Evolutionary conservation across 2,113 vertebrate species (phyloP).

Genomic region (Caloenas nicobarica): DNA sequence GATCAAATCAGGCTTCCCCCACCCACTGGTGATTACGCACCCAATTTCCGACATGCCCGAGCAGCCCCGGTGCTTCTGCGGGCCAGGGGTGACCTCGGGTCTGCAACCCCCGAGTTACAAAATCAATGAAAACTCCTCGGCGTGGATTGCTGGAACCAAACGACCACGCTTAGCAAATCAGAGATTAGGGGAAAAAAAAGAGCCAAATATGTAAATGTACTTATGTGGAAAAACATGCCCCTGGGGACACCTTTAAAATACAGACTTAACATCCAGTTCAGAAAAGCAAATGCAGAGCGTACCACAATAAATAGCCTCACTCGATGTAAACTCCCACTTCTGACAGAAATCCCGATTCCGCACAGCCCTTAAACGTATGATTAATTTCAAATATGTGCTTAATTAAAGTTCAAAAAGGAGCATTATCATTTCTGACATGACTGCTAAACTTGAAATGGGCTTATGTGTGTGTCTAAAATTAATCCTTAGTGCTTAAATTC

Average conservation of each 20-base stretch:
- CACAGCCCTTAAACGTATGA: background rate
- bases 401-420: conserved; percentile 26
- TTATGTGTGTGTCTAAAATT: background rate
- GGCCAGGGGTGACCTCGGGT: background rate
- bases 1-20: background rate
- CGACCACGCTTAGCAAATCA: background rate
- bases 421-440: background rate
- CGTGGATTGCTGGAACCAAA: fast-evolving
- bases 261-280: background rate
- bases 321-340: background rate
- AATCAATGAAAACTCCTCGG: fast-evolving
- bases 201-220: background rate
- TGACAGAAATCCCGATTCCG: background rate
- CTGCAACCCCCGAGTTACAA: background rate
- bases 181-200: background rate
- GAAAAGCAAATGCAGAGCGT: background rate
- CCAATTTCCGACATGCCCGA: background rate
- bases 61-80: background rate
- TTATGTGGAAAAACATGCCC: background rate
- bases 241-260: background rate
- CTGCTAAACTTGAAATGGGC: background rate
- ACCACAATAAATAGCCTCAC: background rate
- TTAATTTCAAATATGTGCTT: conserved; percentile 25
- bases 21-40: background rate
- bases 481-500: background rate